These are phyloP conservation scores for Patella pellucida DNA, from an alignment of 2,888 invertebrate genomes.

Conservation along the genomic window DNA sequence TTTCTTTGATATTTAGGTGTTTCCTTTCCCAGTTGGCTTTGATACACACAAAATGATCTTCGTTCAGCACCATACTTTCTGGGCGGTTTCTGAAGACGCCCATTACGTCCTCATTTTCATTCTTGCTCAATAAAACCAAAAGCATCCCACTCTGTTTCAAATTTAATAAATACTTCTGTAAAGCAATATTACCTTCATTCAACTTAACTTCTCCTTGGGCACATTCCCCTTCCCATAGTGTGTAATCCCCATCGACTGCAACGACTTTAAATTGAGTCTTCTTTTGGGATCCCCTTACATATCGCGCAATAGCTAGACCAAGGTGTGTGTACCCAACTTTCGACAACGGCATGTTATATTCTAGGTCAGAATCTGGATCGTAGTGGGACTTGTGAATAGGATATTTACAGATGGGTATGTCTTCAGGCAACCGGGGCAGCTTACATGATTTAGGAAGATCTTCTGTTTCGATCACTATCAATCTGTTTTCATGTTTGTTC, in stretches of 20 bases:
- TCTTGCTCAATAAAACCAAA: not conserved
- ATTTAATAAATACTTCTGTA: not conserved
- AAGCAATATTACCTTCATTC: not conserved
- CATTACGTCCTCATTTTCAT: not conserved
- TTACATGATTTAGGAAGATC: not conserved
- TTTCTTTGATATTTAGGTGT: not conserved
- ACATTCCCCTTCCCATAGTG: not conserved
- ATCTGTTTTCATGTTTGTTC: not conserved
- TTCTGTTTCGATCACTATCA: not conserved
- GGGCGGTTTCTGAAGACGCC: not conserved
- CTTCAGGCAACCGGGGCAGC: not conserved
- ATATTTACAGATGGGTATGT: not conserved
- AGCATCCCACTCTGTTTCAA: not conserved
- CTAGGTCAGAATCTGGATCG: not conserved
- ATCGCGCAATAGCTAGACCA: not conserved
- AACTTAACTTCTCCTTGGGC: not conserved
- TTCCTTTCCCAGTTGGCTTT: not conserved
- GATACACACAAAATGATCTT: not conserved
- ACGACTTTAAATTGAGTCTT: not conserved
- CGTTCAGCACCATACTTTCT: not conserved
- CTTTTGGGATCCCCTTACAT: not conserved
- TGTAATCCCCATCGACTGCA: conserved; percentile 6
- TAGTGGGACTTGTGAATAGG: not conserved
- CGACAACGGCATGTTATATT: not conserved
- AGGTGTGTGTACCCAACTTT: not conserved